Conservation (phyloP, 1,140 invertebrate genomes). For the Aphidius ervi region DNA sequence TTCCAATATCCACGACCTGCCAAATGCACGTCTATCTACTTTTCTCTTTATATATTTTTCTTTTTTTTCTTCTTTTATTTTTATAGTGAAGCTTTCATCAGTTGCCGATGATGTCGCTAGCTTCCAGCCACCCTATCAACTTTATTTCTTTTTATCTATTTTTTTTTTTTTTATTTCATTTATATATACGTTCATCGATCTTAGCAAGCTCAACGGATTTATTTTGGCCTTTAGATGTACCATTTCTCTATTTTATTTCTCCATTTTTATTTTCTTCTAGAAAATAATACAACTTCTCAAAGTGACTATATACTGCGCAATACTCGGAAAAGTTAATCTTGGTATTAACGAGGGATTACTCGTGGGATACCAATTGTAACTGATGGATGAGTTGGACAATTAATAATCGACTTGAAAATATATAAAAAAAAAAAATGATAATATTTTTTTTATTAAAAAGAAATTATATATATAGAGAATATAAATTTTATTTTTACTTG, state of each 20-base stretch:
- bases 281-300: neutral
- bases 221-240: conserved; percentile 28
- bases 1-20: conserved; percentile 44
- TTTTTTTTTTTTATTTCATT: conserved; percentile 1
- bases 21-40: conserved; percentile 36
- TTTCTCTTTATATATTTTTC: conserved; percentile 14
- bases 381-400: conserved; percentile 24
- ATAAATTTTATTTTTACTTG: too few species aligned
- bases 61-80: conserved; percentile 3
- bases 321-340: conserved; percentile 21
- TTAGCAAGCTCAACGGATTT: conserved; percentile 39
- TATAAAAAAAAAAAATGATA: neutral
- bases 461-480: too few species aligned
- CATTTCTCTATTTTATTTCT: neutral
- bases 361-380: conserved; percentile 16
- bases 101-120: conserved; percentile 36
- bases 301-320: too few species aligned
- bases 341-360: conserved; percentile 25
- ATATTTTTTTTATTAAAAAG: neutral
- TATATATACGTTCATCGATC: conserved; percentile 28
- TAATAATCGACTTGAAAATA: conserved; percentile 15
- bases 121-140: conserved; percentile 40
- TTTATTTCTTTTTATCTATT: neutral
- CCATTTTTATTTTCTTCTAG: conserved; percentile 2
- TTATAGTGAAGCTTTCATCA: neutral